These are phyloP conservation scores for Lacerta viridis DNA, from an alignment of 2,797 vertebrate species.

Conservation along the genomic window DNA sequence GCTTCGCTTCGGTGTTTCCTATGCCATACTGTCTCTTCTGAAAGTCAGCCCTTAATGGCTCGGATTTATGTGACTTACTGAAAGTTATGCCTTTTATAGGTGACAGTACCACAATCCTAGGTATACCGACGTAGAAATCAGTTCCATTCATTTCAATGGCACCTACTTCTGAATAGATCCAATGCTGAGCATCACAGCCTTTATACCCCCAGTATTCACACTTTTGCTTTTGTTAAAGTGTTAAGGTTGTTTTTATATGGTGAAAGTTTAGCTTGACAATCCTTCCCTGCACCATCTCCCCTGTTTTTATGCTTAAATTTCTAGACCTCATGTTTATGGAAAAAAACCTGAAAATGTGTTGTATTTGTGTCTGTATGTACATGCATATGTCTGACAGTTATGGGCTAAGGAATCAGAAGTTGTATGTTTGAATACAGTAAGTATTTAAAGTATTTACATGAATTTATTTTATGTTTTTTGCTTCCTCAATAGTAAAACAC, in stretches of 20 bases:
- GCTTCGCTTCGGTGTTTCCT: not conserved
- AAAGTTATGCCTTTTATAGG: not conserved
- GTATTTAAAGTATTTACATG: not conserved
- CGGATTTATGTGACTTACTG: not conserved
- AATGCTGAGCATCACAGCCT: not conserved
- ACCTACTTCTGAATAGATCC: not conserved
- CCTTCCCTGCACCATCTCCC: not conserved
- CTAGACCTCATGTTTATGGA: not conserved
- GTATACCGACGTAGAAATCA: not conserved
- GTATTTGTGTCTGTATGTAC: not conserved
- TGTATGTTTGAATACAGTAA: not conserved
- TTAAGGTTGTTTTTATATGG: not conserved
- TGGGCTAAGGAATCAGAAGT: not conserved
- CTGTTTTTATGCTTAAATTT: not conserved
- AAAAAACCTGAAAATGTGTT: not conserved
- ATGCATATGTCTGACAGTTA: not conserved
- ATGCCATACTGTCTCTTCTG: not conserved
- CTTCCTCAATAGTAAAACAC: not conserved
- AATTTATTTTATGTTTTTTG: not conserved
- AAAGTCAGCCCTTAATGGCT: not conserved
- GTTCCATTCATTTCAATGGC: not conserved
- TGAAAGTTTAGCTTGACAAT: not conserved
- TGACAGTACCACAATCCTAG: not conserved
- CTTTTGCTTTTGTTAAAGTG: not conserved
- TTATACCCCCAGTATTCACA: not conserved